Evolutionary conservation across 2,797 vertebrate genomes (phyloP).

Genomic region (Lacerta viridis): DNA sequence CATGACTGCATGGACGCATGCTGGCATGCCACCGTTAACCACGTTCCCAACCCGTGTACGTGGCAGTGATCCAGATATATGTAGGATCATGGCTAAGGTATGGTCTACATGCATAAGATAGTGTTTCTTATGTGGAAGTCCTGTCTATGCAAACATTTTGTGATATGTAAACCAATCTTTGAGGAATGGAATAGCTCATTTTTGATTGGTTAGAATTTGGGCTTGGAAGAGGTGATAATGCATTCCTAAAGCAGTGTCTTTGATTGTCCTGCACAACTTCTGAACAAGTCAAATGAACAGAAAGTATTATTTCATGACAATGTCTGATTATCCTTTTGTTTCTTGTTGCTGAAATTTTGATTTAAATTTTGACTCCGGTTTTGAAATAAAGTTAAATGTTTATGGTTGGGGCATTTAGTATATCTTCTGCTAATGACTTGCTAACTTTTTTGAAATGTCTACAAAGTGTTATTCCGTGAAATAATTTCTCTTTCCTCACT

Average conservation of each 20-base stretch:
- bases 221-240: background rate
- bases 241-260: background rate
- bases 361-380: constrained; percentile 28
- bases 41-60: background rate
- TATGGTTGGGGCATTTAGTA: background rate
- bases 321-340: background rate
- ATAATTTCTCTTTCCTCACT: background rate
- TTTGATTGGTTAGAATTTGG: background rate
- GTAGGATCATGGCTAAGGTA: background rate
- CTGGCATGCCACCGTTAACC: background rate
- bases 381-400: constrained; percentile 57
- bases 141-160: background rate
- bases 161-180: background rate
- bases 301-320: constrained; percentile 37
- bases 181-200: background rate
- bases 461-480: background rate
- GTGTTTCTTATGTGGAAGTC: background rate
- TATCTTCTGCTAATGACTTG: constrained; percentile 30
- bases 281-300: background rate
- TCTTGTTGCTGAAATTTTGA: background rate
- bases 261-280: background rate
- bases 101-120: background rate
- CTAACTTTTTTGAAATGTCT: constrained; percentile 34
- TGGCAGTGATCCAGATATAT: background rate
- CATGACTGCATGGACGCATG: too few relatives aligned